Percentiles rank a stretch among this genome's conserved stretches.
Evolutionary conservation across 1,140 invertebrate genomes (phyloP).

Genomic region (Procambarus virginalis): DNA sequence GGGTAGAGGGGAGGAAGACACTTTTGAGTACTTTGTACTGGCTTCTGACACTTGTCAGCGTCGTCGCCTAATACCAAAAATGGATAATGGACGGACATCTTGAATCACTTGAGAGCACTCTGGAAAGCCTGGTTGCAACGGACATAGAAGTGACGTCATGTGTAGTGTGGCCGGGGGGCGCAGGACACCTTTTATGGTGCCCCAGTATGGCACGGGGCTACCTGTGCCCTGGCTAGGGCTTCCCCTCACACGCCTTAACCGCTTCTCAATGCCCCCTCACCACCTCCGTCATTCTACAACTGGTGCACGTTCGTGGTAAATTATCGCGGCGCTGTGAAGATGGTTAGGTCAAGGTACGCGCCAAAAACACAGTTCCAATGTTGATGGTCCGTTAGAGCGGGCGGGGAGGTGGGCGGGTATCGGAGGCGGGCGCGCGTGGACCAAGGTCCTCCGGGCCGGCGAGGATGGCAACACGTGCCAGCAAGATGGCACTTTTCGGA

Average conservation of each 20-base stretch:
- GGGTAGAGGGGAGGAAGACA: no score
- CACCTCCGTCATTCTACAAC: no score
- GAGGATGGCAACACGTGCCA: background rate
- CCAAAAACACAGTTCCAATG: no score
- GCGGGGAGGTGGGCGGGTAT: background rate
- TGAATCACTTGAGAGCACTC: background rate
- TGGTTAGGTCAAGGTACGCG: background rate
- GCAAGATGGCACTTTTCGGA: background rate
- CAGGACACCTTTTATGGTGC: conserved; percentile 24
- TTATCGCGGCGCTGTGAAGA: background rate
- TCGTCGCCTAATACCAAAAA: no score
- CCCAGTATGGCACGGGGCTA: conserved; percentile 17
- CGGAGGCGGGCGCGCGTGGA: background rate
- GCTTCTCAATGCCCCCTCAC: background rate
- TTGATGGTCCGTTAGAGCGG: no score
- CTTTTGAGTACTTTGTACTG: no score
- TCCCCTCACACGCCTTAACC: background rate
- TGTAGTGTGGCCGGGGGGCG: background rate
- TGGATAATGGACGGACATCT: background rate
- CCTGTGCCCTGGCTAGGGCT: background rate
- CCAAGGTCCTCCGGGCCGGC: no score
- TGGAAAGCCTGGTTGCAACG: conserved; percentile 8
- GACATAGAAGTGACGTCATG: conserved; percentile 13
- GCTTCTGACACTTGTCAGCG: no score
- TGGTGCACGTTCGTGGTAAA: background rate